These are phyloP conservation scores for Dryobota labecula DNA, from an alignment of 2,888 invertebrate genomes.

Conservation along the genomic window DNA sequence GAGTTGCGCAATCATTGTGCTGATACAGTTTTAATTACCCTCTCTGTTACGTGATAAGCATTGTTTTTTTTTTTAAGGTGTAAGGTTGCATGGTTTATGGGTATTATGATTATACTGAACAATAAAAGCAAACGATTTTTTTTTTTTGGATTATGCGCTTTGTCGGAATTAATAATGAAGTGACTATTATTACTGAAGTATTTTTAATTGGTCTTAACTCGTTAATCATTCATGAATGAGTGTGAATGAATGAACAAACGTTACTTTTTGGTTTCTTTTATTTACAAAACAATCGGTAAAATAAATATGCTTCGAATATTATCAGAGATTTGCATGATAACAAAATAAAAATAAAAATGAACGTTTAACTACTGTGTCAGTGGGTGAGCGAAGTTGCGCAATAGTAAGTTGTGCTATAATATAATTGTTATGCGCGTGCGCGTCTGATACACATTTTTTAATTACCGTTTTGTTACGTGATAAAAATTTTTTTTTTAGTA, in stretches of 20 bases:
- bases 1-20: conserved; percentile 59
- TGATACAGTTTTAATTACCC: conserved; percentile 58
- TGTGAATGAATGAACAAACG: not conserved
- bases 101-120: too few relatives aligned
- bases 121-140: too few relatives aligned
- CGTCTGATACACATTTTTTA: conserved; percentile 44
- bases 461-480: conserved; percentile 32
- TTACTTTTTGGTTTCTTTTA: not conserved
- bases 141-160: not conserved
- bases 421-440: conserved; percentile 36
- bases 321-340: conserved; percentile 6
- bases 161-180: not conserved
- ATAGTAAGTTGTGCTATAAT: conserved; percentile 47
- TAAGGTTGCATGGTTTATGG: not conserved
- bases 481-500: not conserved
- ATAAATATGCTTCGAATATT: not conserved
- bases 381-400: conserved; percentile 41
- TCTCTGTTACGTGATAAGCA: conserved; percentile 39
- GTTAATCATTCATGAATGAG: too few relatives aligned
- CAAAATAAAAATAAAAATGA: conserved; percentile 32
- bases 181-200: too few relatives aligned
- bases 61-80: not conserved
- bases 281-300: too few relatives aligned
- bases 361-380: conserved; percentile 42
- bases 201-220: not conserved